Evolutionary conservation across 37 sponge, comb jelly and placozoan species (phyloP).

Genomic region (Oscarella lobularis): DNA sequence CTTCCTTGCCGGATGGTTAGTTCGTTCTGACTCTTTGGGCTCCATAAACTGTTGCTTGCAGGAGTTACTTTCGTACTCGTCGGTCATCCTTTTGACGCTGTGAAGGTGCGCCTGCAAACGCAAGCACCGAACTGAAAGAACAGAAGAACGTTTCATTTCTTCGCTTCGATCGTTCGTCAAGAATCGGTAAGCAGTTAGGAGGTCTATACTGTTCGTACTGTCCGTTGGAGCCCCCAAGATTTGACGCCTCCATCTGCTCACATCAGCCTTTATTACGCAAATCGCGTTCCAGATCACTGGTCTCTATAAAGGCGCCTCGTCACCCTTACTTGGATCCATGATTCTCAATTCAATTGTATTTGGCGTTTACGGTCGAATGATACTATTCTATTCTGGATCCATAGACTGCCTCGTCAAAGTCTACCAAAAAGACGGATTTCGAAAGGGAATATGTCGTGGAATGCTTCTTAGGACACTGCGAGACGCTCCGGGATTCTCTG

Average conservation of each 20-base stretch:
- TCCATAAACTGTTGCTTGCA: too few relatives aligned
- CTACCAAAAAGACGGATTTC: not conserved
- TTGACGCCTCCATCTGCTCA: too few relatives aligned
- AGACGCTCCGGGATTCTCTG: not conserved
- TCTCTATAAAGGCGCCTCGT: constrained; percentile 2
- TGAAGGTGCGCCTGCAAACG: constrained; percentile 5
- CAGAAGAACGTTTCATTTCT: constrained; percentile 2
- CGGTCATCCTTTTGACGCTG: not conserved
- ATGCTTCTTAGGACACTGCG: not conserved
- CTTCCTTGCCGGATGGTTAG: constrained; percentile 37
- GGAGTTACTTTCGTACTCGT: constrained; percentile 51
- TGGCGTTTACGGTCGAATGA: not conserved
- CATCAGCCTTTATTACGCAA: too few relatives aligned
- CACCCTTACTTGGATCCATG: not conserved
- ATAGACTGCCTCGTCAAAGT: not conserved
- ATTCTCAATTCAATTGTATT: constrained; percentile 4
- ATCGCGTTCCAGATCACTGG: not conserved
- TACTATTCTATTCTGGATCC: not conserved
- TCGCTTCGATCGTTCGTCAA: constrained; percentile 2
- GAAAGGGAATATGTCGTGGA: not conserved
- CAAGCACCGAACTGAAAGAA: not conserved
- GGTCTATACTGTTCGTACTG: too few relatives aligned
- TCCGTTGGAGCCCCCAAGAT: too few relatives aligned
- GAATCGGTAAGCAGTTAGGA: too few relatives aligned
- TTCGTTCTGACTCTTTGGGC: too few relatives aligned